These are phyloP conservation scores for Medauroidea extradentata DNA, from an alignment of 1,140 invertebrate species.

Conservation along the genomic window DNA sequence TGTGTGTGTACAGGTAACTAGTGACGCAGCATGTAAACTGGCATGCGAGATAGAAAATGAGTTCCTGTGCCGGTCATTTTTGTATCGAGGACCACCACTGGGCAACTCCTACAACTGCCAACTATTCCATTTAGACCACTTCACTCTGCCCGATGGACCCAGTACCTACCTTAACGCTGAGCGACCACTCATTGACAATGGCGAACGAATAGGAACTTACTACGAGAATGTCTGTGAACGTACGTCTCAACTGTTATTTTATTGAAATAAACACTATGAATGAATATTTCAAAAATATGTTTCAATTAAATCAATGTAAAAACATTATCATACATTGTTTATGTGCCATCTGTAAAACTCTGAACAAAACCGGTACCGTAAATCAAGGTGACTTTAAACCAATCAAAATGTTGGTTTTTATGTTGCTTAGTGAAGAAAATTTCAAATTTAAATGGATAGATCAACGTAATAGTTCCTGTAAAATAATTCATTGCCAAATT, in stretches of 20 bases:
- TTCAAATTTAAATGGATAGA: too few relatives aligned
- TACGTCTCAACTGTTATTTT: constrained; percentile 29
- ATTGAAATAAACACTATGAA: too few relatives aligned
- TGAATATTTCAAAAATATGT: too few relatives aligned
- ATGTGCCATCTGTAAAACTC: too few relatives aligned
- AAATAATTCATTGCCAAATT: too few relatives aligned
- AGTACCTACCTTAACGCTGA: constrained; percentile 85
- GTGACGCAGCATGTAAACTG: constrained; percentile 74
- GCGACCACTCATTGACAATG: constrained; percentile 83
- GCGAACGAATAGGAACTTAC: constrained; percentile 82
- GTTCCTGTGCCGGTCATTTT: constrained; percentile 86
- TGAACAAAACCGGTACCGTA: too few relatives aligned
- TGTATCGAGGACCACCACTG: constrained; percentile 72
- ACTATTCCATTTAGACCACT: constrained; percentile 88
- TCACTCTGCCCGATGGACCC: constrained; percentile 84
- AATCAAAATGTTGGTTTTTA: too few relatives aligned
- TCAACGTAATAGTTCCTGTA: too few relatives aligned
- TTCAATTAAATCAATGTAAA: too few relatives aligned
- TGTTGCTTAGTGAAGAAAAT: too few relatives aligned
- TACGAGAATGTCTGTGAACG: constrained; percentile 86
- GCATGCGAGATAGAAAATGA: constrained; percentile 91
- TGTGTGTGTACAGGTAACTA: constrained; percentile 69
- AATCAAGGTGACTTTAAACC: too few relatives aligned
- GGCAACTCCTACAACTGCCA: constrained; percentile 82
- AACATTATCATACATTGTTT: too few relatives aligned